Percentiles rank a stretch among this genome's conserved stretches.
These are phyloP conservation scores for Ditylenchus weischeri DNA, from an alignment of 2,888 invertebrate species.

Conservation along the genomic window DNA sequence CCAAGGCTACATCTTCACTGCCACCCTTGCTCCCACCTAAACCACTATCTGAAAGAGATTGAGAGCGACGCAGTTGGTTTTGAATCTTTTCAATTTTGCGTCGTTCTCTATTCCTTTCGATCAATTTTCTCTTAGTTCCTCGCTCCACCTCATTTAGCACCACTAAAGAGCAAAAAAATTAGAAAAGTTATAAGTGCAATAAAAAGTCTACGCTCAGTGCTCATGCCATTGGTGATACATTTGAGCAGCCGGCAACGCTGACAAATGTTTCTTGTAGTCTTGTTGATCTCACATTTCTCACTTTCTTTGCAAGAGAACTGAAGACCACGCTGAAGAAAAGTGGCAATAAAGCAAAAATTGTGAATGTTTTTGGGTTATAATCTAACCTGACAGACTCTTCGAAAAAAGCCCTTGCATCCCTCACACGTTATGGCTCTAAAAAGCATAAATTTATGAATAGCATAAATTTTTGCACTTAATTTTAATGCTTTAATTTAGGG, in stretches of 20 bases:
- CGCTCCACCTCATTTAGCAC: constrained; percentile 62
- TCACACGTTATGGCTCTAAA: constrained; percentile 57
- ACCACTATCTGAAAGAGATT: not conserved
- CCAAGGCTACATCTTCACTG: not conserved
- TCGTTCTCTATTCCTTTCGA: constrained; percentile 60
- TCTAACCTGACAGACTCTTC: constrained; percentile 56
- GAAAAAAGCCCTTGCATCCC: constrained; percentile 64
- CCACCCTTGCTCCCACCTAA: not conserved
- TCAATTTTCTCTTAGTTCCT: constrained; percentile 60
- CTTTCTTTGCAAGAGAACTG: constrained; percentile 22
- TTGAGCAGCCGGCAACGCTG: constrained; percentile 61
- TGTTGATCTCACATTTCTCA: constrained; percentile 60
- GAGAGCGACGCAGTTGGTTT: not conserved
- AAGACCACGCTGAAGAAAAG: constrained; percentile 16
- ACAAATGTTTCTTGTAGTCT: constrained; percentile 61
- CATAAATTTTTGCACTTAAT: no score
- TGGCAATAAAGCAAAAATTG: constrained; percentile 18
- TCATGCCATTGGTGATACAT: constrained; percentile 61
- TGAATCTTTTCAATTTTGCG: constrained; percentile 18
- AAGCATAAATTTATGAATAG: not conserved
- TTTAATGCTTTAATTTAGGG: no score
- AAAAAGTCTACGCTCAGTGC: constrained; percentile 3
- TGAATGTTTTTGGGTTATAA: not conserved
- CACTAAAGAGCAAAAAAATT: no score
- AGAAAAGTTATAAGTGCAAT: no score